phyloP scores from a whole-genome alignment of 2,113 vertebrate genomes.

The Syngnathus typhle region DNA sequence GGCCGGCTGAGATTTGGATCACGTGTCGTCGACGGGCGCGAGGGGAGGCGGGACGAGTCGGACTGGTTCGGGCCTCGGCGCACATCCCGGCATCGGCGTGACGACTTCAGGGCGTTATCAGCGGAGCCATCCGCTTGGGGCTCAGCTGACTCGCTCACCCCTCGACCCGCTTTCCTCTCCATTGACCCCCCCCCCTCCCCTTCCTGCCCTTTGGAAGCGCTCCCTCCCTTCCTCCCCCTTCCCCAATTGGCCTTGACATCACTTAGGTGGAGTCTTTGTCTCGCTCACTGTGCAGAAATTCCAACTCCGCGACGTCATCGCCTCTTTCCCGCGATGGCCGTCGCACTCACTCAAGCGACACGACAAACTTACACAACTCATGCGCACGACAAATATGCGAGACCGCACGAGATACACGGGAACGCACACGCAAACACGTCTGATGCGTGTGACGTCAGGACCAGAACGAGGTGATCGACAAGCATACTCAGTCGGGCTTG shows the following conservation, averaged over 20 bases:
- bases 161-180: background rate
- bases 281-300: background rate
- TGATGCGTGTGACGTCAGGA: slow-evolving; percentile 61
- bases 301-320: background rate
- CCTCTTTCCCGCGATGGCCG: too few species aligned
- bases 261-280: background rate
- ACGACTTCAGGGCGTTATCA: background rate
- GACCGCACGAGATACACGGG: too few species aligned
- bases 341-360: background rate
- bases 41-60: slow-evolving; percentile 6
- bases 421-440: too few species aligned
- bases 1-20: slow-evolving; percentile 16
- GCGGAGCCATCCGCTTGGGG: background rate
- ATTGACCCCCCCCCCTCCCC: background rate
- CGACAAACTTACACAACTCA: background rate
- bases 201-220: background rate
- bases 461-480: slow-evolving; percentile 81
- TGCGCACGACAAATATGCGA: background rate
- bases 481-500: slow-evolving; percentile 80
- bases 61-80: slow-evolving; percentile 43
- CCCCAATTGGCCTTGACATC: background rate
- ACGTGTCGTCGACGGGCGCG: background rate
- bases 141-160: background rate
- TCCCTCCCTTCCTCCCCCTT: background rate
- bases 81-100: slow-evolving; percentile 36